Evolutionary conservation across 2,113 vertebrate species (phyloP), one percentile per base, ranked within the genome.

Genomic region (Labeo rohita): DNA sequence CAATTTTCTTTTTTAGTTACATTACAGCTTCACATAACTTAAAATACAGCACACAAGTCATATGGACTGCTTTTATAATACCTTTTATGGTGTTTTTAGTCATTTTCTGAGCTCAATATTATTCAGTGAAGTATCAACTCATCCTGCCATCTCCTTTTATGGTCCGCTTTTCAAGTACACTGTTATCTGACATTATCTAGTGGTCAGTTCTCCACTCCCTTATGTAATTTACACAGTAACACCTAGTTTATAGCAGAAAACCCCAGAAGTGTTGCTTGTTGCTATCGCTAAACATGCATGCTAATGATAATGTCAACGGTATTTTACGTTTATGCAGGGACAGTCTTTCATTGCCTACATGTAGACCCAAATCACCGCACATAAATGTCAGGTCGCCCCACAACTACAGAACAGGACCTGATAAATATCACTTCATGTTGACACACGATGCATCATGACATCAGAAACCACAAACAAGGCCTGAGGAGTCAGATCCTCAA

Each of bases 371-470:
- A 66, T 49, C 8, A 68, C 78, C 39, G 0, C 13, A 18, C 2
- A 8, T n/a, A 83, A 70, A 83, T 70, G 80, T 83, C 80, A 83
- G 2, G 10, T 8, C 18, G 15, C 28, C 45, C 2, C 23, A 70
- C 65, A n/a, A 70, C 8, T 70, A 70, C 47, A 36, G 43, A 82
- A 82, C 45, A 82, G 65, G 65, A 83, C 28, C 80, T 36, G 65
- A 54, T 23, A 49, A 65, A 80, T 65, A 65, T 54, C 80, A 54
- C 28, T 54, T 83, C 82, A 43, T 23, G 68, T n/a, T 72, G 47
- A 59, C 68, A 73, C 16, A 2, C 1, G 6, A 39, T 52, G 45
- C 23, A 54, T 54, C 23, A n/a, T 52, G 23, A 43, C 79, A 59
- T 3, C 50, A 73, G 34, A 73, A 39, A 54, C 82, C 34, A 59